Evolutionary conservation across 1,140 invertebrate genomes (phyloP).

Genomic region (Drosophila pseudoobscura): DNA sequence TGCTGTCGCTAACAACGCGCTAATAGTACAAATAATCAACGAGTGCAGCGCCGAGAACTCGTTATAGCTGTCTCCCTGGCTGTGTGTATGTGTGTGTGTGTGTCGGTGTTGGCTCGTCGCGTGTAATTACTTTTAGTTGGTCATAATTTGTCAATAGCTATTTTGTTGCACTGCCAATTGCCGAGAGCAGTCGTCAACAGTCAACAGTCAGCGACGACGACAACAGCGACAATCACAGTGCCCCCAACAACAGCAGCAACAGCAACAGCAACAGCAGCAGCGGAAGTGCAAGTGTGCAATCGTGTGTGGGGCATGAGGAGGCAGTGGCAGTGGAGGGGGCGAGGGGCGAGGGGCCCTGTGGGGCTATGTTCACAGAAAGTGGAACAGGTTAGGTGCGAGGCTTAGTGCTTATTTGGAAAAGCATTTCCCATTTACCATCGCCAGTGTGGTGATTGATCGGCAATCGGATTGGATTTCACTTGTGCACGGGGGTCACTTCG

Average conservation of each 20-base stretch:
- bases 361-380: constrained; percentile 22
- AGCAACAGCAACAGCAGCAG: no score
- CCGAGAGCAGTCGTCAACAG: constrained; percentile 24
- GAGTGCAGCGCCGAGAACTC: constrained; percentile 57
- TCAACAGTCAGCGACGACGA: constrained; percentile 16
- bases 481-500: constrained; percentile 6
- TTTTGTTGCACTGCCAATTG: constrained; percentile 73
- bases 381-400: constrained; percentile 35
- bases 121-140: constrained; percentile 81
- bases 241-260: constrained; percentile 23
- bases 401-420: constrained; percentile 27
- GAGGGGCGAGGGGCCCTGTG: neutral
- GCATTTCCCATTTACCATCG: constrained; percentile 11
- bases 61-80: constrained; percentile 57
- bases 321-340: neutral
- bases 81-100: constrained; percentile 25
- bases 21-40: constrained; percentile 67
- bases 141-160: constrained; percentile 82
- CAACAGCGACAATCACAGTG: neutral
- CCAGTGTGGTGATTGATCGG: constrained; percentile 21
- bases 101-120: constrained; percentile 43
- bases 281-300: constrained; percentile 75
- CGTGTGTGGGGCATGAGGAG: constrained; percentile 26
- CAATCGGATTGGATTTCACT: constrained; percentile 37
- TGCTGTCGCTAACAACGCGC: constrained; percentile 50